Percentiles rank a stretch among this genome's conserved stretches.
Conservation (phyloP, 2,797 vertebrate species). For the Falco cherrug region DNA sequence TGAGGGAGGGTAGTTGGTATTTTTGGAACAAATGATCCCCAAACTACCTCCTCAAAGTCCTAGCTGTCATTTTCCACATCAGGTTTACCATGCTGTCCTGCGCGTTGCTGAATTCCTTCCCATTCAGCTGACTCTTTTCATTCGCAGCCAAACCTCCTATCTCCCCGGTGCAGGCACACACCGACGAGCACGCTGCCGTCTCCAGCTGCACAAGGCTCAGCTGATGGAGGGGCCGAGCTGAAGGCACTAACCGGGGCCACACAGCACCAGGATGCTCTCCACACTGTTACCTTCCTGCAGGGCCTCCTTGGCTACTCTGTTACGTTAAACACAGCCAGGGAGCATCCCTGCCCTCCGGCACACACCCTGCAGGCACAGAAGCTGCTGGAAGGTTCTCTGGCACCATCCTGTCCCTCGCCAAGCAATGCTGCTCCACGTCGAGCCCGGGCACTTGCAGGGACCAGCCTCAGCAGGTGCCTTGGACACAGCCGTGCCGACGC, state of each 20-base stretch:
- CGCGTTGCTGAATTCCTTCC: neutral
- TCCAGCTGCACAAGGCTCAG: neutral
- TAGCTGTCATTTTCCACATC: neutral
- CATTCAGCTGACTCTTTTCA: neutral
- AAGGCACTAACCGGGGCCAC: neutral
- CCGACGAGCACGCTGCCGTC: fast-evolving
- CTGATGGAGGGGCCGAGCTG: neutral
- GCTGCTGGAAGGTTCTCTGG: neutral
- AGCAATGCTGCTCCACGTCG: fast-evolving
- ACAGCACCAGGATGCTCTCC: neutral
- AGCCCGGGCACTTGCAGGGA: neutral
- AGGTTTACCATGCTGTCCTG: neutral
- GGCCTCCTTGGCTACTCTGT: neutral
- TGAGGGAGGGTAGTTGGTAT: neutral
- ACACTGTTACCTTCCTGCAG: neutral
- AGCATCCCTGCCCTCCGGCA: neutral
- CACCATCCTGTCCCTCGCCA: neutral
- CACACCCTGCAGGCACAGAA: neutral
- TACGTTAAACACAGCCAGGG: neutral
- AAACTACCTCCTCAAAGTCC: neutral
- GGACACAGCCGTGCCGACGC: fast-evolving
- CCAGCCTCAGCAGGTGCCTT: neutral
- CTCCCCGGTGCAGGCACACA: fast-evolving
- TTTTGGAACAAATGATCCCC: constrained; percentile 14
- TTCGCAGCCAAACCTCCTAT: neutral